Conservation (phyloP, 1,140 invertebrate species). For the Gryllus bimaculatus region DNA sequence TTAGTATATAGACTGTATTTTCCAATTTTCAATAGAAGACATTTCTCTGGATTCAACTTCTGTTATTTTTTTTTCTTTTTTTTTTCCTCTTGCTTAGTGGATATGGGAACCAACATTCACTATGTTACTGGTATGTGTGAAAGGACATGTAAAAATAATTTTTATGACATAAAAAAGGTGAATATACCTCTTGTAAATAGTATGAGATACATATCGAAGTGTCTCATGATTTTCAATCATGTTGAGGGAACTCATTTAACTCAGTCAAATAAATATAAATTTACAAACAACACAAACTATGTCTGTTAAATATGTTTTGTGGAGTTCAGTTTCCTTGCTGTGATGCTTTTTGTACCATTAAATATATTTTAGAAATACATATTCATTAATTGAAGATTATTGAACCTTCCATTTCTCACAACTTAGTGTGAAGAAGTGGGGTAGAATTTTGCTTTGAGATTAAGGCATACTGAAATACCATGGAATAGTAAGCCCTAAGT, state of each 20-base stretch:
- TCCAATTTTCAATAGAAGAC: background rate
- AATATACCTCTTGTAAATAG: background rate
- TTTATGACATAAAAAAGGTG: background rate
- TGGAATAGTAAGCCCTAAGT: too few relatives aligned
- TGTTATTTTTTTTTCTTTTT: background rate
- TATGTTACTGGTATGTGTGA: background rate
- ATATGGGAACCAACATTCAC: background rate
- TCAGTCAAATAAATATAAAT: background rate
- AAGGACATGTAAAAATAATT: background rate
- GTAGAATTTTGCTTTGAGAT: too few relatives aligned
- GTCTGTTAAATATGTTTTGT: background rate
- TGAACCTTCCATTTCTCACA: too few relatives aligned
- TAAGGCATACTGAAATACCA: too few relatives aligned
- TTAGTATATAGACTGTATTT: too few relatives aligned
- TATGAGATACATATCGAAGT: background rate
- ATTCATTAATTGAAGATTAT: background rate
- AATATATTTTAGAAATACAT: background rate
- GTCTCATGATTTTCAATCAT: constrained; percentile 5
- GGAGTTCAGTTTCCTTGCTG: constrained; percentile 3
- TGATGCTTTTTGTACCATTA: constrained; percentile 2
- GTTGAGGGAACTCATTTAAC: background rate
- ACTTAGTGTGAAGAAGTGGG: too few relatives aligned
- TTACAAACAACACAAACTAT: background rate
- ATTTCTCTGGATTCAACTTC: background rate
- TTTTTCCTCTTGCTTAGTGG: background rate